Percentiles rank a stretch among this genome's conserved stretches.
Conservation (phyloP, 2,113 vertebrate genomes). For the Chloroceryle aenea region DNA sequence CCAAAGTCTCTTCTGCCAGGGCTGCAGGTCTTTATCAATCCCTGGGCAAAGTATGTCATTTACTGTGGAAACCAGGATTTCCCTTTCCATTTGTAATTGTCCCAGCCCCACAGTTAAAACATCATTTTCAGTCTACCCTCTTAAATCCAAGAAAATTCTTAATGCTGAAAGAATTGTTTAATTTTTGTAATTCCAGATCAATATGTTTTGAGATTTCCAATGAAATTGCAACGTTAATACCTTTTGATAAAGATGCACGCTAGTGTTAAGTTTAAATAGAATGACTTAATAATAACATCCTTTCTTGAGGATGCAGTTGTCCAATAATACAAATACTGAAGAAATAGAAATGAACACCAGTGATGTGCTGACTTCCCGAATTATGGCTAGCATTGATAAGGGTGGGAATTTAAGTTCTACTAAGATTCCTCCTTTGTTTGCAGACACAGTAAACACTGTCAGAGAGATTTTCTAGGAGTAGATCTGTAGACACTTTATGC, state of each 20-base stretch:
- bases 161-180: not conserved
- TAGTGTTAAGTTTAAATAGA: not conserved
- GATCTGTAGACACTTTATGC: not conserved
- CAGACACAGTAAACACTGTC: not conserved
- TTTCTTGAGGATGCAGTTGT: not conserved
- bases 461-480: not conserved
- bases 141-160: not conserved
- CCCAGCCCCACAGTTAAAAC: not conserved
- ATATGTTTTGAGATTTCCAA: not conserved
- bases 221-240: not conserved
- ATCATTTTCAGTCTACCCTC: not conserved
- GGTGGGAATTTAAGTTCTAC: not conserved
- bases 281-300: not conserved
- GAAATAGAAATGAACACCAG: not conserved
- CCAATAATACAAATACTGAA: not conserved
- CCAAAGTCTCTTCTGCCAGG: not conserved
- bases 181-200: not conserved
- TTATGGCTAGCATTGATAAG: not conserved
- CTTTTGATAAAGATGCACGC: not conserved
- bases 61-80: not conserved
- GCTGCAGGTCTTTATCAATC: not conserved
- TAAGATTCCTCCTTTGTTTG: not conserved
- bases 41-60: not conserved
- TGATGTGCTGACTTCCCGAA: not conserved
- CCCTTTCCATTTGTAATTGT: not conserved